Conservation (phyloP, 2,113 vertebrate genomes). For the Himantopus leucocephalus region DNA sequence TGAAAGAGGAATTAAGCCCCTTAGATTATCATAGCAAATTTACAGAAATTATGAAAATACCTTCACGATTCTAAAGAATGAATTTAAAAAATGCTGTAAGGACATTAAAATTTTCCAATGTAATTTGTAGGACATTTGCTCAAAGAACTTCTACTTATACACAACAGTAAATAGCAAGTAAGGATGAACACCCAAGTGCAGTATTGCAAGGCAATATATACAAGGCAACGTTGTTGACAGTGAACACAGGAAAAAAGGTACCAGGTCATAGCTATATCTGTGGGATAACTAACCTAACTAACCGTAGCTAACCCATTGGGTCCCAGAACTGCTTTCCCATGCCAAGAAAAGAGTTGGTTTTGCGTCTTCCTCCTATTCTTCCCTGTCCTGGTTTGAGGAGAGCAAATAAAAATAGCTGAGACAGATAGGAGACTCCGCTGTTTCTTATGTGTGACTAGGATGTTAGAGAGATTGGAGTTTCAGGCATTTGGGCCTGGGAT, state of each 20-base stretch:
- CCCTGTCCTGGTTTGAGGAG: neutral
- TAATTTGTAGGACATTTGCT: neutral
- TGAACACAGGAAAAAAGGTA: neutral
- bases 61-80: neutral
- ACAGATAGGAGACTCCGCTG: neutral
- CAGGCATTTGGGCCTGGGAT: neutral
- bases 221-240: neutral
- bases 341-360: neutral
- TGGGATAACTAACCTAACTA: no score
- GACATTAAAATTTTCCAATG: neutral
- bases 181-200: neutral
- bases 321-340: neutral
- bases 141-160: neutral
- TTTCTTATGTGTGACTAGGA: neutral
- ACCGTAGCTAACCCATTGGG: no score
- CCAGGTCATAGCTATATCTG: accelerated
- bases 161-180: neutral
- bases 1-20: neutral
- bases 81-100: neutral
- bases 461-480: neutral
- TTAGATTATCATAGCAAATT: neutral
- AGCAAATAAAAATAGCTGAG: neutral
- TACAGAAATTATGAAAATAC: neutral
- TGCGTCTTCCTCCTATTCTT: neutral
- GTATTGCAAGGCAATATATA: neutral